Conservation (phyloP, 2,797 vertebrate species). For the Gymnopithys bicolor region DNA sequence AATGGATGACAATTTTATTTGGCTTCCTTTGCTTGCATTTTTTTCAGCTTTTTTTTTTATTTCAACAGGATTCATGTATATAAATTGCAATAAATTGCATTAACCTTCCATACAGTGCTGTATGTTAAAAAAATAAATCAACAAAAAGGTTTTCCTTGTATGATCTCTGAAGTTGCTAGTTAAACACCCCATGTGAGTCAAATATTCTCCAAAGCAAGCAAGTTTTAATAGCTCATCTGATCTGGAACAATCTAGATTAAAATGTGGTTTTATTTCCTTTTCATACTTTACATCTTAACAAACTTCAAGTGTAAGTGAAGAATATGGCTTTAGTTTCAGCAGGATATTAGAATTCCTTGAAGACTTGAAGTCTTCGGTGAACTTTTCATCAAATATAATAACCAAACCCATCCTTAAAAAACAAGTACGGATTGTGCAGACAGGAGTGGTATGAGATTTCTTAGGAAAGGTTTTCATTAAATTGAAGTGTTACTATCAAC, state of each 20-base stretch:
- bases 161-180: background rate
- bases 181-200: background rate
- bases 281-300: background rate
- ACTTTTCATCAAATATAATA: slow-evolving; percentile 24
- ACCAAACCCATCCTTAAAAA: background rate
- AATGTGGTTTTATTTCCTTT: background rate
- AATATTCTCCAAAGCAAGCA: background rate
- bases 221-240: background rate
- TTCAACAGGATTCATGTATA: background rate
- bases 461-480: background rate
- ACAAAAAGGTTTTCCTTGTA: background rate
- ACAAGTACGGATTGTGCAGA: background rate
- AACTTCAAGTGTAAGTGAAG: background rate
- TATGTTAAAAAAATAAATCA: background rate
- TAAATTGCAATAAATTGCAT: background rate
- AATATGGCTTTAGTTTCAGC: background rate
- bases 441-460: background rate
- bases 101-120: background rate
- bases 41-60: background rate
- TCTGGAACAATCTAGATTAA: background rate
- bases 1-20: background rate
- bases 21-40: background rate
- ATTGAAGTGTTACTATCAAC: background rate
- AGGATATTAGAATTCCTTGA: slow-evolving; percentile 6
- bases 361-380: background rate